Percentiles rank a stretch among this genome's conserved stretches.
Evolutionary conservation across 2,113 vertebrate genomes (phyloP).

Genomic region (Brienomyrus longianalis): DNA sequence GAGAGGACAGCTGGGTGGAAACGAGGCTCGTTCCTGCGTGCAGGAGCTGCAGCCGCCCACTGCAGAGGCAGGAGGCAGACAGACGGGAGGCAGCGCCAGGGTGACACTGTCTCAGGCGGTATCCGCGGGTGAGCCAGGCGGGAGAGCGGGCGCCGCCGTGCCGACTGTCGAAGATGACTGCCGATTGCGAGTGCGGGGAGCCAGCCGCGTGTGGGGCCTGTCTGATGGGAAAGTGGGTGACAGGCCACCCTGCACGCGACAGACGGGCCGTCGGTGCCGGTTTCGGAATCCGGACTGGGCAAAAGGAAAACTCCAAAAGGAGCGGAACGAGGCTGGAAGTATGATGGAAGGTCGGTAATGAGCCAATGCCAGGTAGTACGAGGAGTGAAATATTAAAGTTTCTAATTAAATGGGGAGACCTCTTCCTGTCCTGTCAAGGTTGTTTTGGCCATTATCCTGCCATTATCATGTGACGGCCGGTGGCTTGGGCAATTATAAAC

Average conservation of each 20-base stretch:
- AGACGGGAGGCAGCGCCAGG: not conserved
- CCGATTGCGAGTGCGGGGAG: not conserved
- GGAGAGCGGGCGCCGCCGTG: not conserved
- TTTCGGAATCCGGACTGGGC: not conserved
- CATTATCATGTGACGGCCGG: slow-evolving; percentile 58
- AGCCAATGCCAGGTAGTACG: slow-evolving; percentile 51
- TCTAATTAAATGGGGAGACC: slow-evolving; percentile 68
- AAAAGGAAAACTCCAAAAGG: slow-evolving; percentile 8
- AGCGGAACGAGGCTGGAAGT: slow-evolving; percentile 40
- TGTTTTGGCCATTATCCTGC: slow-evolving; percentile 66
- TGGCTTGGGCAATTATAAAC: slow-evolving; percentile 52
- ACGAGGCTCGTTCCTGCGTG: not conserved
- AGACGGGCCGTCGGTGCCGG: not conserved
- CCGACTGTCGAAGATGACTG: not conserved
- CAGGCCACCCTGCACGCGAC: not conserved
- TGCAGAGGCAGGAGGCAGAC: not conserved
- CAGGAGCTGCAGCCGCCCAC: not conserved
- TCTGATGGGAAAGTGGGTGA: not conserved
- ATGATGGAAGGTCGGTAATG: slow-evolving; percentile 62
- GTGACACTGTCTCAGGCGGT: not conserved
- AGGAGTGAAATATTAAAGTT: slow-evolving; percentile 68
- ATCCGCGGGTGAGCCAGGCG: not conserved
- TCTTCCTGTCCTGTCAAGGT: slow-evolving; percentile 62
- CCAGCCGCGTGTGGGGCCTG: not conserved
- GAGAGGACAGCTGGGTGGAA: not conserved